Evolutionary conservation across 2,888 invertebrate genomes (phyloP).

Genomic region (Drosophila seclusa): DNA sequence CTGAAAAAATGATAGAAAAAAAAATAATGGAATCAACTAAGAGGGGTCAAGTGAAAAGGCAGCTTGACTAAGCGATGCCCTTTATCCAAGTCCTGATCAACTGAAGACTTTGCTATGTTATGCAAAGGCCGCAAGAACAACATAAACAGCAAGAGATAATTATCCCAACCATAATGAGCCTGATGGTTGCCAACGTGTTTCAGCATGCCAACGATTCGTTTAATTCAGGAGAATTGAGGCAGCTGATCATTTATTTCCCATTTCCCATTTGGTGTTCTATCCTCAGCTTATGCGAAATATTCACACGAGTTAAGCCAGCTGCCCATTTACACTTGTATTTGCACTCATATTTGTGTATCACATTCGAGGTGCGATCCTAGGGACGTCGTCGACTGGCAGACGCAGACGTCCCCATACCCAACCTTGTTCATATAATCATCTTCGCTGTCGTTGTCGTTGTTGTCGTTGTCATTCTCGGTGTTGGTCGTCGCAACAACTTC

Average conservation of each 20-base stretch:
- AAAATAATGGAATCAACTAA: neutral
- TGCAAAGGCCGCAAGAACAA: neutral
- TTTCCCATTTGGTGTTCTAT: neutral
- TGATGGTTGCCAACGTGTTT: neutral
- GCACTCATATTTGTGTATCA: neutral
- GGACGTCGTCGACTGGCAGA: conserved; percentile 1
- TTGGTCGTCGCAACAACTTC: conserved; percentile 63
- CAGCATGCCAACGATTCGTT: neutral
- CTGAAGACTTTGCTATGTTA: neutral
- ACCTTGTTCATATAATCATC: neutral
- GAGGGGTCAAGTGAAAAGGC: neutral
- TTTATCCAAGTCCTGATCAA: neutral
- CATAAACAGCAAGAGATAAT: neutral
- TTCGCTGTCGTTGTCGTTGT: neutral
- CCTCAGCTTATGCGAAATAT: neutral
- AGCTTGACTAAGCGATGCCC: neutral
- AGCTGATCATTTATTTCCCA: neutral
- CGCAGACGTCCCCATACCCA: conserved; percentile 6
- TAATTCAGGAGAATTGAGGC: neutral
- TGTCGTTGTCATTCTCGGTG: conserved; percentile 1
- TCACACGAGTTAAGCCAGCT: no score
- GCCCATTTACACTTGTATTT: neutral
- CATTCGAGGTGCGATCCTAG: conserved; percentile 36
- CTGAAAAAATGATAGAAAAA: neutral
- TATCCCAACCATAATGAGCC: neutral